phyloP scores from a whole-genome alignment of 1,140 invertebrate species.

The Platorchestia sp. region DNA sequence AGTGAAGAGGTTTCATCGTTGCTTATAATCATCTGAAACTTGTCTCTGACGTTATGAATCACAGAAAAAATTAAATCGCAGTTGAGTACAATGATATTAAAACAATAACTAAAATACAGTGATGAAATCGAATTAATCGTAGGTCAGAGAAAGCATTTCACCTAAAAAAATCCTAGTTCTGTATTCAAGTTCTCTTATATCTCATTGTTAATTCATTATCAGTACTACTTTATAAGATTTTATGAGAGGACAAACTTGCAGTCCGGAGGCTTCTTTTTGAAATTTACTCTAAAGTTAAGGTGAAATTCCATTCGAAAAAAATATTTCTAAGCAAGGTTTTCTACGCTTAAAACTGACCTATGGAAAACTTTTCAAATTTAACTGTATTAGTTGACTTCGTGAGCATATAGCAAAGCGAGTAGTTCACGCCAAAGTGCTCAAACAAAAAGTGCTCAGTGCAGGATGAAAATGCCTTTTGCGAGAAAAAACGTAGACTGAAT shows the following conservation, averaged over 20 bases:
- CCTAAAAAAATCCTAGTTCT: not conserved
- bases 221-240: not conserved
- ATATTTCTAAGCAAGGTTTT: no score
- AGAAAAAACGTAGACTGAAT: no score
- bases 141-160: not conserved
- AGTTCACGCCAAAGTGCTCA: not conserved
- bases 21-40: not conserved
- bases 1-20: not conserved
- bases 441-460: not conserved
- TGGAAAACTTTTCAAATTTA: no score
- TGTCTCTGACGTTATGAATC: not conserved
- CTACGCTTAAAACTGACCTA: no score
- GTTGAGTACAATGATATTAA: not conserved
- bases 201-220: not conserved
- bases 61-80: not conserved
- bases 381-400: not conserved
- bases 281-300: not conserved
- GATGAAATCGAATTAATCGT: not conserved
- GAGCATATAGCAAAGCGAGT: not conserved
- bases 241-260: not conserved
- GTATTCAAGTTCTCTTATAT: not conserved
- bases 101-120: not conserved
- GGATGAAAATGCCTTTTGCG: no score
- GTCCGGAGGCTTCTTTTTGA: no score
- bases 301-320: no score